Evolutionary conservation across 2,797 vertebrate genomes (phyloP).

Genomic region (Chloroceryle inda): DNA sequence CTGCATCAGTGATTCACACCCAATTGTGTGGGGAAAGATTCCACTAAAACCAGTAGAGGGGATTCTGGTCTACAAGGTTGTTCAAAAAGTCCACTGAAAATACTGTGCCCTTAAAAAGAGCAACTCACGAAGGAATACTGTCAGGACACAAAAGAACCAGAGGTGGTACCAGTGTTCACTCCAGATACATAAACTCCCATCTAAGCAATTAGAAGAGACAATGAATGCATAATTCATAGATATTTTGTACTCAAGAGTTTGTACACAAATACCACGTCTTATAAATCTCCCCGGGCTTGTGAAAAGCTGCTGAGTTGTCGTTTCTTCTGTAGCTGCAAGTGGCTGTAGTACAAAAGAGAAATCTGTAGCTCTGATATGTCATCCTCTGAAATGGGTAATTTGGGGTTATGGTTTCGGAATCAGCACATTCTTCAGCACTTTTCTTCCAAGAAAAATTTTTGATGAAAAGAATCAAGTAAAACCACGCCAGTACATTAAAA

Average conservation of each 20-base stretch:
- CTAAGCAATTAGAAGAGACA: conserved; percentile 15
- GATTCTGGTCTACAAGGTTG: not conserved
- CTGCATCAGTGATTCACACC: not conserved
- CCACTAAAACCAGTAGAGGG: not conserved
- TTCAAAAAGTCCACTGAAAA: conserved; percentile 2
- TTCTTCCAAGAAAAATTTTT: not conserved
- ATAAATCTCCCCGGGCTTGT: not conserved
- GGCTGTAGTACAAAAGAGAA: conserved; percentile 20
- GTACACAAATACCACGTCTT: conserved; percentile 24
- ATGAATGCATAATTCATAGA: not conserved
- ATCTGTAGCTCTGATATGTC: conserved; percentile 48
- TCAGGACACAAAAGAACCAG: not conserved
- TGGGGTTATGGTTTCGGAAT: conserved; percentile 65
- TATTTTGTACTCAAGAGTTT: conserved; percentile 19
- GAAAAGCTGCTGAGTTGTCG: conserved; percentile 54
- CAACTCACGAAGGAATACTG: not conserved
- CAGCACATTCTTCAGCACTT: conserved; percentile 68
- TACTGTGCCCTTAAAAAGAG: not conserved
- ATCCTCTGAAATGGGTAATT: conserved; percentile 62
- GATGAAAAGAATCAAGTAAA: not conserved
- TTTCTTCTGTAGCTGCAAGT: conserved; percentile 52
- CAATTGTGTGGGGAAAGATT: not conserved
- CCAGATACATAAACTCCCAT: not conserved
- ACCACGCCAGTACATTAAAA: not conserved
- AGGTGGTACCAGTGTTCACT: not conserved